Base-by-base conservation (phyloP, 2,888 invertebrate genomes). In the Cinara cedri region DNA sequence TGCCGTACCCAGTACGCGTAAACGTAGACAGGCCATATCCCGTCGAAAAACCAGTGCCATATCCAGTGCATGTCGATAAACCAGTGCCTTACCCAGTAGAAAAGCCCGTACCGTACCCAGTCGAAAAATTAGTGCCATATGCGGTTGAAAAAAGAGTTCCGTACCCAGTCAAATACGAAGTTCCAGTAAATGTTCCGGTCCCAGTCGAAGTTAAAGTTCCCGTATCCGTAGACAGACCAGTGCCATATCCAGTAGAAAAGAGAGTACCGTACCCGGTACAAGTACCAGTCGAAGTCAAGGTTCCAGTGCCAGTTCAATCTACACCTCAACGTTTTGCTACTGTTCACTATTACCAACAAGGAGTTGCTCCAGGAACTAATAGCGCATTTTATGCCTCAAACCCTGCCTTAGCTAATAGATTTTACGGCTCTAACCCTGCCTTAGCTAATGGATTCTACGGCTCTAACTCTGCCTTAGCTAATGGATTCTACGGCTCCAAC, bases 41-140 rank as follows among this genome's bases (percentile, higher is more conserved):
- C n/a, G 90, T 93, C 42, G 92, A 93, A 44, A 91, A 92, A 82
- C 92, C 93, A 84, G 91, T 92, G 82, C 92, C 93, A 8, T 91
- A 91, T 85, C 93, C 93, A 91, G 90, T 91, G 0, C 90, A 88
- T 62, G 90, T 93, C 0, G 91, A 91, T 83, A 92, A 92, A 84
- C 92, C 91, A 57, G 91, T 92, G 83, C 93, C 93, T 26, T 90
- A 90, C 83, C 88, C 88, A 71, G 92, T 93, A 3, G 84, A 84
- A 71, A 92, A 93, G 85, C 91, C 92, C 24, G 84, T 84, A 1
- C 93, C 90, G 55, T 89, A 90, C 42, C 92, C 89, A 13, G 90
- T 91, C 0, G 87, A 90, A 65, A 83, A 82, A 49, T 91, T 92
- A 51, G 88, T 91, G 54, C 91, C 90, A 0, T 89, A 89, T 84